A percentile compares a stretch with the other conserved stretches of the same genome.
phyloP scores from a whole-genome alignment of 1,140 invertebrate genomes.

The Microplitis demolitor region DNA sequence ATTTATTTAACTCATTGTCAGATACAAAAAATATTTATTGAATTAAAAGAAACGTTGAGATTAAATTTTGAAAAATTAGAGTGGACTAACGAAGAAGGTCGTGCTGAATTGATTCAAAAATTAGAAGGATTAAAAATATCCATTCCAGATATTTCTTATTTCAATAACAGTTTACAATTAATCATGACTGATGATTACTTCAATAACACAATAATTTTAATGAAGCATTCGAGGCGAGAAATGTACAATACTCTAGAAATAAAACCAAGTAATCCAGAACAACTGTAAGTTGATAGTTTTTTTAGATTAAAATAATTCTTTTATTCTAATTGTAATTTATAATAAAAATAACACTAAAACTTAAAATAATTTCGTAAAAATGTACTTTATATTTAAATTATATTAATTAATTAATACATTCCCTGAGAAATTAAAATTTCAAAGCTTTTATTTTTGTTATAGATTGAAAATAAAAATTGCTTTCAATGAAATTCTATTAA shows the following conservation, averaged over 20 bases:
- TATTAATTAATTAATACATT: too few relatives aligned
- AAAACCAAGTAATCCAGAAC: slow-evolving; percentile 25
- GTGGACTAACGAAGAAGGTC: slow-evolving; percentile 28
- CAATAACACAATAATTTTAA: slow-evolving; percentile 35
- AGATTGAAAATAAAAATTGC: not conserved
- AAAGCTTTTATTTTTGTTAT: not conserved
- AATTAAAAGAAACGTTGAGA: slow-evolving; percentile 37
- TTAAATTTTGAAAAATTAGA: slow-evolving; percentile 18
- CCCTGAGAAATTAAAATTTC: not conserved
- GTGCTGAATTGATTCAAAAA: slow-evolving; percentile 33
- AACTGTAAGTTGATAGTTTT: slow-evolving; percentile 33
- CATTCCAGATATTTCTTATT: slow-evolving; percentile 33
- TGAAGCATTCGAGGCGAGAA: slow-evolving; percentile 32
- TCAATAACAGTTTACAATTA: slow-evolving; percentile 30
- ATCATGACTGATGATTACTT: slow-evolving; percentile 36
- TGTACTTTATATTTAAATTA: too few relatives aligned
- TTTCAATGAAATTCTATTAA: too few relatives aligned
- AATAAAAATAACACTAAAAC: not conserved
- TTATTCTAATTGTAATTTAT: not conserved
- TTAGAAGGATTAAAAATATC: slow-evolving; percentile 32
- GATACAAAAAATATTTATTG: slow-evolving; percentile 31
- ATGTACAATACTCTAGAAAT: slow-evolving; percentile 31
- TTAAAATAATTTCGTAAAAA: too few relatives aligned
- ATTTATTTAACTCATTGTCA: slow-evolving; percentile 12
- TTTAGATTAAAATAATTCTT: not conserved